phyloP scores from a whole-genome alignment of 2,113 vertebrate genomes.

The Cyrtonyx montezumae region DNA sequence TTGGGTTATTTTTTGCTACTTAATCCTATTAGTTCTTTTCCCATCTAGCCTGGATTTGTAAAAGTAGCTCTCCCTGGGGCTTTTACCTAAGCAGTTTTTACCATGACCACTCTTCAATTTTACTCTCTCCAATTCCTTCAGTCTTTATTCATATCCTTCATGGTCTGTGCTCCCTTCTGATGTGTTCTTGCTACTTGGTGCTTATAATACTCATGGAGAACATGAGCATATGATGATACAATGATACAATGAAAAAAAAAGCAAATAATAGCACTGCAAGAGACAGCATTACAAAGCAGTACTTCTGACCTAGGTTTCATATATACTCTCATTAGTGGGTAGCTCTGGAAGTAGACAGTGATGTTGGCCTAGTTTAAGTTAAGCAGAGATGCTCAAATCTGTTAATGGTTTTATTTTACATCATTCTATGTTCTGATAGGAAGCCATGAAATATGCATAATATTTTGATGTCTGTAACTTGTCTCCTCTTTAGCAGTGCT shows the following conservation, averaged over 20 bases:
- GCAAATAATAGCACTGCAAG: background rate
- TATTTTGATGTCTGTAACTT: slow-evolving; percentile 49
- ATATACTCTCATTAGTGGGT: background rate
- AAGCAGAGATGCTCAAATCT: background rate
- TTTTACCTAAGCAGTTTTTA: background rate
- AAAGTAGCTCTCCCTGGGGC: background rate
- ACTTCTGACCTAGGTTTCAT: background rate
- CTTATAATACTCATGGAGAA: background rate
- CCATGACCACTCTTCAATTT: background rate
- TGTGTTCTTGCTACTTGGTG: background rate
- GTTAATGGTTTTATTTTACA: slow-evolving; percentile 20
- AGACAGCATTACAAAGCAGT: background rate
- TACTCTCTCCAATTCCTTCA: background rate
- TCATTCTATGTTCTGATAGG: background rate
- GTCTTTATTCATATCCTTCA: background rate
- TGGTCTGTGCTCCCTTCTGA: background rate
- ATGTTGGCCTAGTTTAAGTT: slow-evolving; percentile 4
- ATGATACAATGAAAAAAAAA: background rate
- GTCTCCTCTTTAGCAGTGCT: slow-evolving; percentile 5
- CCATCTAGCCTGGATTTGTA: background rate
- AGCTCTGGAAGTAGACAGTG: background rate
- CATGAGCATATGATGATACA: background rate
- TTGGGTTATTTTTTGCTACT: background rate
- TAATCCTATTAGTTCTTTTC: background rate
- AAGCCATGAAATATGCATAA: slow-evolving; percentile 54